Conservation (phyloP, 2,888 invertebrate species). For the Lasioglossum oenotherae region DNA sequence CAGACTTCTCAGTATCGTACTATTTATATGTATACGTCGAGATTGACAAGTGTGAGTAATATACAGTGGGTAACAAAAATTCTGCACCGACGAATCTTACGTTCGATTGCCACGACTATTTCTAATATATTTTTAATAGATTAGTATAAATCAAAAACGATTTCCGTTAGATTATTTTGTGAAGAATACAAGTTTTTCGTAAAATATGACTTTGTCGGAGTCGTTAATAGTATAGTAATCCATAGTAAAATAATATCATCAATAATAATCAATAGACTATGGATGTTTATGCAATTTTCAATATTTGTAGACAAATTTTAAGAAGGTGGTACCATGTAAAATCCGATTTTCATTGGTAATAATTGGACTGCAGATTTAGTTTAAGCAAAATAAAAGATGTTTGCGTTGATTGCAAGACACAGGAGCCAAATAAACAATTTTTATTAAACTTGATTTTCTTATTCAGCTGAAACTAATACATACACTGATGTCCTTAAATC, state of each 20-base stretch:
- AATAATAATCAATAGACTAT: too few relatives aligned
- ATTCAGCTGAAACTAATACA: too few relatives aligned
- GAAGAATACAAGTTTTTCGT: background rate
- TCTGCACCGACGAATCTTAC: background rate
- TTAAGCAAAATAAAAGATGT: too few relatives aligned
- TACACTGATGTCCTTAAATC: too few relatives aligned
- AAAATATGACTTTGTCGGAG: background rate
- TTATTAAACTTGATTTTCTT: too few relatives aligned
- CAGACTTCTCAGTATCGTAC: background rate
- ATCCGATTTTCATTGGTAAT: too few relatives aligned
- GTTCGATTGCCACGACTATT: background rate
- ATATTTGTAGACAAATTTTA: too few relatives aligned
- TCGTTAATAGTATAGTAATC: background rate
- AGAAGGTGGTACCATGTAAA: too few relatives aligned
- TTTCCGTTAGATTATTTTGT: background rate
- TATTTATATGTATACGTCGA: background rate
- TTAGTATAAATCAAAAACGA: background rate
- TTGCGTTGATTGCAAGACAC: too few relatives aligned
- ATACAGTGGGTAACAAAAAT: background rate
- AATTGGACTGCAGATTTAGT: too few relatives aligned
- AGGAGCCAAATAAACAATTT: too few relatives aligned
- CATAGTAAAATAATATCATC: background rate
- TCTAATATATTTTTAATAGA: background rate
- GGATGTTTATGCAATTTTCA: too few relatives aligned
- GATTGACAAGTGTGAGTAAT: constrained; percentile 11